Base-by-base conservation (phyloP, 37 sponge, comb jelly and placozoan genomes). In the Oscarella lobularis region DNA sequence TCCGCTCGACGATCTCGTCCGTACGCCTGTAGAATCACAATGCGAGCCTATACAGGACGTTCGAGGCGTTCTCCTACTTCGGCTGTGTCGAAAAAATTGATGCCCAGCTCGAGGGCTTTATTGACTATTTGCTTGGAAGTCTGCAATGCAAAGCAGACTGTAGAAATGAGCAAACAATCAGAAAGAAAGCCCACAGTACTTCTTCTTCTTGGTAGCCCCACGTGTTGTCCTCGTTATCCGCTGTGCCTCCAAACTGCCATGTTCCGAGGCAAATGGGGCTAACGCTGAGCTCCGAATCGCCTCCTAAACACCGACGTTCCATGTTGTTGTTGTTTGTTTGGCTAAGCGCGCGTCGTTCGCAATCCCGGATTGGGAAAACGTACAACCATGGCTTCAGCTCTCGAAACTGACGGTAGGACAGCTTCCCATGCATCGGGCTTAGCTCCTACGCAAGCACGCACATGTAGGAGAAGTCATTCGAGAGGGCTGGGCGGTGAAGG, bases 401-500 rank as follows among this genome's bases (percentile, higher is more conserved):
- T n/a, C n/a, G n/a, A n/a, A n/a, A n/a, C n/a, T n/a, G n/a, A n/a
- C n/a, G n/a, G n/a, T n/a, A n/a, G n/a, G n/a, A n/a, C n/a, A n/a
- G n/a, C n/a, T n/a, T n/a, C n/a, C n/a, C n/a, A n/a, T n/a, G n/a
- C n/a, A n/a, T n/a, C n/a, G n/a, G n/a, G n/a, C n/a, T n/a, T 41
- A 20, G 1, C 30, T 54, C 76, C 33, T n/a, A 1, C 36, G 66
- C 1, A 29, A 66, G 75, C 3, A n/a, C n/a, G n/a, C n/a, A n/a
- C n/a, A n/a, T 66, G 40, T 68, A 73, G 88, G 48, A 32, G 72
- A 35, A 37, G 54, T 89, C 0, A 76, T 94, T 4, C 90, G 88
- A 48, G 82, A 89, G n/a, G 95, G 95, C 20, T 89, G 87, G 88
- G 84, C 85, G 48, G 81, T 85, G 36, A 94, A 94, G 76, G 95